Conservation (phyloP, 2,888 invertebrate genomes). For the Dromius quadrimaculatus region DNA sequence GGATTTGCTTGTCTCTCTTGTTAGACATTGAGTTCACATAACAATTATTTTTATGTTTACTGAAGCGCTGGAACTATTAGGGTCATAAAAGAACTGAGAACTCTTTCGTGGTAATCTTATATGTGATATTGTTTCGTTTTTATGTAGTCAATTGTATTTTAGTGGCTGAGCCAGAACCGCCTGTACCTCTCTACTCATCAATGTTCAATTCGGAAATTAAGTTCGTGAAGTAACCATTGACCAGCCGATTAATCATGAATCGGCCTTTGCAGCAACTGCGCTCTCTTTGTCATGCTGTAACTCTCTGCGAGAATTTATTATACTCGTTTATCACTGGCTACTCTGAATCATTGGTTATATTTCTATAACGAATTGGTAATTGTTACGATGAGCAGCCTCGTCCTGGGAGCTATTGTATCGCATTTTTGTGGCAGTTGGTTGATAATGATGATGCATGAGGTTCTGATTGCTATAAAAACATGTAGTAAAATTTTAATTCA, state of each 20-base stretch:
- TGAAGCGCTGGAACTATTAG: no score
- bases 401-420: constrained; percentile 17
- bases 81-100: no score
- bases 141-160: no score
- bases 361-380: constrained; percentile 30
- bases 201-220: no score
- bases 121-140: no score
- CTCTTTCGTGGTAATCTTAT: no score
- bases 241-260: constrained; percentile 14
- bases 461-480: constrained; percentile 9
- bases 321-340: constrained; percentile 23
- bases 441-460: constrained; percentile 24
- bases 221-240: no score
- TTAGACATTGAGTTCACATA: constrained; percentile 44
- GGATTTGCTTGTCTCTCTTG: constrained; percentile 46
- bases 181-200: no score
- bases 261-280: constrained; percentile 14
- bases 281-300: constrained; percentile 13
- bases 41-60: constrained; percentile 50
- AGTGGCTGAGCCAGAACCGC: no score
- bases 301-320: constrained; percentile 25
- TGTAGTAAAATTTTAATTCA: constrained; percentile 7
- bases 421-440: constrained; percentile 20
- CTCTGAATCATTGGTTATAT: constrained; percentile 11
- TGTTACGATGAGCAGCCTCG: constrained; percentile 11